Percentiles rank a stretch among this genome's conserved stretches.
Conservation (phyloP, 2,797 vertebrate genomes). For the Argentina silus region DNA sequence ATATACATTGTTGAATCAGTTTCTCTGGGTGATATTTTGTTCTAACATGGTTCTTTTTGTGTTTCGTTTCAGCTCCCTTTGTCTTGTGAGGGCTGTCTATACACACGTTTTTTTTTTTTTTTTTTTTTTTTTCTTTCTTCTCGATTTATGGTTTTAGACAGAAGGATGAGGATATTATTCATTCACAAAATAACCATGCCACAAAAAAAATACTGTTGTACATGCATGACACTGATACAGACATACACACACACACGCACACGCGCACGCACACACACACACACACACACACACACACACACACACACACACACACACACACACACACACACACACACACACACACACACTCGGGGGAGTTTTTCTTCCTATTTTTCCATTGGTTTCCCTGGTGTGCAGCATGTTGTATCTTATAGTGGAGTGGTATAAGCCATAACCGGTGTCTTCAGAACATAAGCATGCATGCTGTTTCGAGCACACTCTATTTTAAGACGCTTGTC, state of each 20-base stretch:
- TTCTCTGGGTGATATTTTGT: neutral
- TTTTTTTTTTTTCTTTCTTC: neutral
- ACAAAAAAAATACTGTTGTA: slow-evolving; percentile 56
- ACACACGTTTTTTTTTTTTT: neutral
- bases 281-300: slow-evolving; percentile 2
- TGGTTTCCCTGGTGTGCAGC: neutral
- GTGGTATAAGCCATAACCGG: neutral
- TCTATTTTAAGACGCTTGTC: slow-evolving; percentile 50
- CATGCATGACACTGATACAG: slow-evolving; percentile 24
- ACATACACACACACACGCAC: neutral
- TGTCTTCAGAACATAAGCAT: slow-evolving; percentile 34
- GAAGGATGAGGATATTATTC: slow-evolving; percentile 36
- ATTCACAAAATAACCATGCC: slow-evolving; percentile 35
- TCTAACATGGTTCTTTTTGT: neutral
- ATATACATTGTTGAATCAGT: neutral
- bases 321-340: neutral
- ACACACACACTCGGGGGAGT: too few relatives aligned
- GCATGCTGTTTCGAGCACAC: slow-evolving; percentile 43
- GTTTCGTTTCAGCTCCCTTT: neutral
- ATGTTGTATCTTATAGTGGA: neutral
- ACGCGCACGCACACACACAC: slow-evolving; percentile 5
- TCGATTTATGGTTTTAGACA: slow-evolving; percentile 48
- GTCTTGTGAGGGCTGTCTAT: neutral
- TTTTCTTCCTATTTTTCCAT: neutral
- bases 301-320: neutral